A percentile compares a stretch with the other conserved stretches of the same genome.
These are phyloP conservation scores for Sisor rabdophorus DNA, from an alignment of 2,113 vertebrate species.

Conservation along the genomic window DNA sequence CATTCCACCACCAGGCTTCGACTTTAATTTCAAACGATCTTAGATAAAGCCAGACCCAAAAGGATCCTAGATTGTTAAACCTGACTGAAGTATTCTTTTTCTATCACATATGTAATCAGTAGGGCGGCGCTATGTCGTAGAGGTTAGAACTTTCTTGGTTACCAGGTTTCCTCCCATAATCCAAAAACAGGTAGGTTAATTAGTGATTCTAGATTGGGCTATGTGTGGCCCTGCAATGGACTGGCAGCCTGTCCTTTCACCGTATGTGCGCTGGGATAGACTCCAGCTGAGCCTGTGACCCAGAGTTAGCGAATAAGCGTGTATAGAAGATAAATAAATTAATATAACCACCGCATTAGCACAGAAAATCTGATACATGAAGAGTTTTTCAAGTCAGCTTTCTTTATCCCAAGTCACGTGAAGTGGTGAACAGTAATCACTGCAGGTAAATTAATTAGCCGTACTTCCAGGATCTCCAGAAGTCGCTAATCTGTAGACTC, in stretches of 20 bases:
- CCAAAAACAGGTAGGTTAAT: no score
- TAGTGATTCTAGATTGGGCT: no score
- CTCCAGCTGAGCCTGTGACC: no score
- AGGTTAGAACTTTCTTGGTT: no score
- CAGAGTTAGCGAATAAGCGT: no score
- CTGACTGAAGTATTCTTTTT: slow-evolving; percentile 9
- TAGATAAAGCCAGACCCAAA: neutral
- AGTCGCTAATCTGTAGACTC: slow-evolving; percentile 44
- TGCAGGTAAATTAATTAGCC: slow-evolving; percentile 57
- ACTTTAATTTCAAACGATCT: slow-evolving; percentile 3
- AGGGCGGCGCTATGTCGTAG: no score
- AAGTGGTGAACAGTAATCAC: slow-evolving; percentile 51
- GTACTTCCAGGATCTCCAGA: slow-evolving; percentile 42
- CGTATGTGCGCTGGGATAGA: no score
- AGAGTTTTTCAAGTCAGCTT: slow-evolving; percentile 25
- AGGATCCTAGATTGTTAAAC: slow-evolving; percentile 9
- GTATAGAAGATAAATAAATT: no score
- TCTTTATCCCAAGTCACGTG: slow-evolving; percentile 41
- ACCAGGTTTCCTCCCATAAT: no score
- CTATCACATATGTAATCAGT: no score
- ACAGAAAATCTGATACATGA: slow-evolving; percentile 32
- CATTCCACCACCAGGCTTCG: neutral
- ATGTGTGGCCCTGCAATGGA: no score
- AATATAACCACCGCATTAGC: slow-evolving; percentile 48
- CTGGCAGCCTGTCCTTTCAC: no score